Evolutionary conservation across 2,888 invertebrate species (phyloP).

Genomic region (Nineta flava): DNA sequence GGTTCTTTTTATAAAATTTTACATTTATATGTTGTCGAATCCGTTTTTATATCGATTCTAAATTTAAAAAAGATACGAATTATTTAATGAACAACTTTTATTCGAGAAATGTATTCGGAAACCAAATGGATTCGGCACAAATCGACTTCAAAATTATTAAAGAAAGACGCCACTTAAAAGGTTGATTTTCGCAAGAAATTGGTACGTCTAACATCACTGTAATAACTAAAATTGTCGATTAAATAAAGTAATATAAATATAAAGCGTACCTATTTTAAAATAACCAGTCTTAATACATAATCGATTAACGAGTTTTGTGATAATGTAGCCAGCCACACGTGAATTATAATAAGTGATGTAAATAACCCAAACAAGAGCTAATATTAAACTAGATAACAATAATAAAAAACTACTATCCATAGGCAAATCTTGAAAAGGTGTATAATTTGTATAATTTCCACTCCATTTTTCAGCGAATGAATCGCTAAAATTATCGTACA

Average conservation of each 20-base stretch:
- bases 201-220: too few relatives aligned
- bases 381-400: conserved; percentile 64
- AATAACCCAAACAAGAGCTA: conserved; percentile 79
- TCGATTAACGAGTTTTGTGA: conserved; percentile 76
- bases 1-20: too few relatives aligned
- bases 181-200: too few relatives aligned
- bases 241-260: background rate
- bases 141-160: too few relatives aligned
- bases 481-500: conserved; percentile 1
- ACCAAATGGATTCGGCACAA: too few relatives aligned
- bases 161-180: too few relatives aligned
- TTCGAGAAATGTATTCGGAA: too few relatives aligned
- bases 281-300: conserved; percentile 75
- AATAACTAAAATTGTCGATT: too few relatives aligned
- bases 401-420: conserved; percentile 65
- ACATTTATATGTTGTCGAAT: too few relatives aligned
- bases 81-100: too few relatives aligned
- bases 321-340: conserved; percentile 73
- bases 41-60: too few relatives aligned
- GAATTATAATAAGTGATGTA: conserved; percentile 94
- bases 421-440: conserved; percentile 48
- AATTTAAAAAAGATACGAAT: too few relatives aligned
- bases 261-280: conserved; percentile 63
- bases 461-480: conserved; percentile 1
- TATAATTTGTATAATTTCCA: background rate